These are phyloP conservation scores for Aegithalos caudatus DNA, from an alignment of 2,113 vertebrate species.

Conservation along the genomic window DNA sequence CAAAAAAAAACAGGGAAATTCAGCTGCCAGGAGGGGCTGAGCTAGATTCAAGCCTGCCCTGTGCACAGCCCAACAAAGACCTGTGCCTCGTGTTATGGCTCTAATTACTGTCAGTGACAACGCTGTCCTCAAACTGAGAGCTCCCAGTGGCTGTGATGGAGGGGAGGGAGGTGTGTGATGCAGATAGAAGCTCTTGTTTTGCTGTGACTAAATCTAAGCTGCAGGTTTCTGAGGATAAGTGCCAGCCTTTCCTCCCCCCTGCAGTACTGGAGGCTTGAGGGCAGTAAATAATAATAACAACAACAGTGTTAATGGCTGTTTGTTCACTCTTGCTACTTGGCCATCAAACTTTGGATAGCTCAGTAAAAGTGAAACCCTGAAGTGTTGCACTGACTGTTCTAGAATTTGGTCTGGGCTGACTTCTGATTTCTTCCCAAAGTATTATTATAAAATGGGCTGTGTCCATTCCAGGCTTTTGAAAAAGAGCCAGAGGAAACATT, in stretches of 20 bases:
- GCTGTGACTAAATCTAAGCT: not conserved
- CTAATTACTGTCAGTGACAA: not conserved
- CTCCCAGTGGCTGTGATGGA: not conserved
- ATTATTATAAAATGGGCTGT: not conserved
- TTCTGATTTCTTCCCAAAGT: not conserved
- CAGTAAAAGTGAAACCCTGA: not conserved
- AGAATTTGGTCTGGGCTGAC: not conserved
- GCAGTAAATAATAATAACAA: not conserved
- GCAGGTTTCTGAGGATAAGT: not conserved
- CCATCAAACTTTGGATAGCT: not conserved
- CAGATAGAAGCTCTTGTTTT: not conserved
- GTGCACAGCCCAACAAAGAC: not conserved
- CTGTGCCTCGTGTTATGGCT: not conserved
- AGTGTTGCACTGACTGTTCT: not conserved
- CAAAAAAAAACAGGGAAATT: not conserved
- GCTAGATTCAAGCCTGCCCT: not conserved
- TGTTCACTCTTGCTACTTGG: not conserved
- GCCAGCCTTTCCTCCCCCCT: not conserved
- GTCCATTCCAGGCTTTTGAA: not conserved
- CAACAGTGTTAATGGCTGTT: not conserved
- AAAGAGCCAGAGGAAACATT: constrained; percentile 5
- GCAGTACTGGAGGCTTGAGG: not conserved
- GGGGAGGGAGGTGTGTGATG: not conserved
- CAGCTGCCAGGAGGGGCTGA: not conserved
- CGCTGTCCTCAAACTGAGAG: not conserved